Evolutionary conservation across 1,140 invertebrate genomes (phyloP).

Genomic region (Drosophila orena): DNA sequence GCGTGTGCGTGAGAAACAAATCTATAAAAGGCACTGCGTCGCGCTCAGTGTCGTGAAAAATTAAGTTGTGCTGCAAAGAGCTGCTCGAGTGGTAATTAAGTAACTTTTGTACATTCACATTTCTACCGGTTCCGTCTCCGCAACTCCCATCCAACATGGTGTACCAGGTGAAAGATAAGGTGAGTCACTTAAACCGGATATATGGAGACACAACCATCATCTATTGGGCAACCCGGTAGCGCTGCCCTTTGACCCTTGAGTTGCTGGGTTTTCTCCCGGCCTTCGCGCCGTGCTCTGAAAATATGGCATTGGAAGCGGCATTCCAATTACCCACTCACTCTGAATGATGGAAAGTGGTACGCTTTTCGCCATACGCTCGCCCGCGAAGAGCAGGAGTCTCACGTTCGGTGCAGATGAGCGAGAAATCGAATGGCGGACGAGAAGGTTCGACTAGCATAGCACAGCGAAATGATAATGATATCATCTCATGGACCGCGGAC

Average conservation of each 20-base stretch:
- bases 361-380: constrained; percentile 8
- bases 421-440: neutral
- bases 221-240: constrained; percentile 19
- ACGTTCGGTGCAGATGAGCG: neutral
- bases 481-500: constrained; percentile 12
- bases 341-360: constrained; percentile 4
- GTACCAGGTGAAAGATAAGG: constrained; percentile 71
- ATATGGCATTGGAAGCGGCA: constrained; percentile 13
- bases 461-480: constrained; percentile 14
- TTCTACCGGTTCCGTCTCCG: constrained; percentile 41
- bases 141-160: constrained; percentile 65
- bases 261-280: too few relatives aligned
- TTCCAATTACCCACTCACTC: constrained; percentile 9
- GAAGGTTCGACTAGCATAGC: constrained; percentile 2
- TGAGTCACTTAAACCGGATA: constrained; percentile 54
- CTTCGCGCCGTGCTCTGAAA: too few relatives aligned
- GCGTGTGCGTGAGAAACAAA: neutral
- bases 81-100: constrained; percentile 56
- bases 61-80: constrained; percentile 22
- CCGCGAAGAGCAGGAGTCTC: neutral
- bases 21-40: constrained; percentile 27
- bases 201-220: neutral
- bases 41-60: constrained; percentile 8
- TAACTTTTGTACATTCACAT: constrained; percentile 51
- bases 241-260: constrained; percentile 1